Evolutionary conservation across 92 coral and sea anemone genomes (phyloP).

Genomic region (Palythoa grandiflora): DNA sequence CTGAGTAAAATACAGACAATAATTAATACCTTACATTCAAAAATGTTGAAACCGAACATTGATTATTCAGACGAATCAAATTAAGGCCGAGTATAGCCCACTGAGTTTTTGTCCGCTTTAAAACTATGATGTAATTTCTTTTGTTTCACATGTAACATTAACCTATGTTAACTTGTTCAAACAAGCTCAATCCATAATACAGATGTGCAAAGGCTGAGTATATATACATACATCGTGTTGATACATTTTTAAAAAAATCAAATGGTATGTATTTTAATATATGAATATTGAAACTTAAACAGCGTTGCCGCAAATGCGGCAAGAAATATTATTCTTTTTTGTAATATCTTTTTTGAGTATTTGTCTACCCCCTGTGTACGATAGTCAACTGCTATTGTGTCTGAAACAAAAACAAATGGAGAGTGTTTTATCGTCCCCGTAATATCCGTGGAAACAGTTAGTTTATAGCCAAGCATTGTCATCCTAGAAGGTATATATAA

Average conservation of each 20-base stretch:
- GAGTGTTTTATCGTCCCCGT: background rate
- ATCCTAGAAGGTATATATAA: background rate
- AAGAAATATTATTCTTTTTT: background rate
- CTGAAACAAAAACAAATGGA: background rate
- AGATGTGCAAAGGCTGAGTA: too few species aligned
- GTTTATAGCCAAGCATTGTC: background rate
- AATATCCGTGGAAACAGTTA: slow-evolving; percentile 1
- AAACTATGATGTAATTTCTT: background rate
- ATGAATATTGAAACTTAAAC: background rate
- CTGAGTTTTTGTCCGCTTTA: background rate
- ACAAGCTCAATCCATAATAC: too few species aligned
- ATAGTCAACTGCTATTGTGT: background rate
- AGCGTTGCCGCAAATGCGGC: background rate
- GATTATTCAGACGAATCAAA: background rate
- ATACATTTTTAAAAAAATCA: too few species aligned
- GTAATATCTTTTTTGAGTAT: background rate
- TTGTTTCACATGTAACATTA: background rate
- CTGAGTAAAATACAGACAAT: too few species aligned
- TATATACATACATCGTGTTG: too few species aligned
- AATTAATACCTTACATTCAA: too few species aligned
- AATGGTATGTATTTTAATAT: background rate
- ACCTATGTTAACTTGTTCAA: background rate
- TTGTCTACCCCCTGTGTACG: slow-evolving; percentile 1
- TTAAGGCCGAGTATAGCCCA: background rate
- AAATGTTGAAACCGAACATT: too few species aligned